Percentiles rank a stretch among this genome's conserved stretches.
These are phyloP conservation scores for Lymantria dispar DNA, from an alignment of 2,888 invertebrate species.

Conservation along the genomic window DNA sequence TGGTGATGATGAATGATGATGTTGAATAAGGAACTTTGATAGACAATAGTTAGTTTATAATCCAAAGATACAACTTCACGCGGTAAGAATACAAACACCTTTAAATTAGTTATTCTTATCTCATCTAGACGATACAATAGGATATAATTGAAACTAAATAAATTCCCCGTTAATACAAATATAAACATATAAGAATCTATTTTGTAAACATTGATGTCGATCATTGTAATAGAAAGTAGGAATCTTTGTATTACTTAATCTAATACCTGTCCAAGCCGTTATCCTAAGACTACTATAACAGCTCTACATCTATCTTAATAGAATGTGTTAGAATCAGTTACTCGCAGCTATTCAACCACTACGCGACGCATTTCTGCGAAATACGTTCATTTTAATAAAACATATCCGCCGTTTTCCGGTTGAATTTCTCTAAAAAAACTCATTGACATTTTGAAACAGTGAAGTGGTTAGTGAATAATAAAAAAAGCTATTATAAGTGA, in stretches of 20 bases:
- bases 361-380: slow-evolving; percentile 34
- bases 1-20: too few relatives aligned
- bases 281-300: slow-evolving; percentile 51
- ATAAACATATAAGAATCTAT: background rate
- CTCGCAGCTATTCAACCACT: slow-evolving; percentile 27
- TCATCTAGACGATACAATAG: slow-evolving; percentile 1
- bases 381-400: slow-evolving; percentile 21
- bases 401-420: background rate
- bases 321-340: slow-evolving; percentile 53
- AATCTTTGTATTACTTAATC: slow-evolving; percentile 23
- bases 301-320: slow-evolving; percentile 41
- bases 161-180: slow-evolving; percentile 4
- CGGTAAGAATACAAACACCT: background rate
- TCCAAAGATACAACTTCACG: too few relatives aligned
- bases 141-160: slow-evolving; percentile 5
- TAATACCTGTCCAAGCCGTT: slow-evolving; percentile 41
- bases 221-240: slow-evolving; percentile 16
- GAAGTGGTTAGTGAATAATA: background rate
- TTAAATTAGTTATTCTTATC: slow-evolving; percentile 4
- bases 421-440: background rate
- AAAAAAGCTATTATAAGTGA: background rate
- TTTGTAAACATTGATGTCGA: slow-evolving; percentile 7
- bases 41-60: too few relatives aligned
- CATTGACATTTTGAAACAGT: background rate
- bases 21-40: too few relatives aligned